Evolutionary conservation across 2,888 invertebrate species (phyloP), one percentile per base, ranked within the genome.

Genomic region (Aspidiotus rigidus): DNA sequence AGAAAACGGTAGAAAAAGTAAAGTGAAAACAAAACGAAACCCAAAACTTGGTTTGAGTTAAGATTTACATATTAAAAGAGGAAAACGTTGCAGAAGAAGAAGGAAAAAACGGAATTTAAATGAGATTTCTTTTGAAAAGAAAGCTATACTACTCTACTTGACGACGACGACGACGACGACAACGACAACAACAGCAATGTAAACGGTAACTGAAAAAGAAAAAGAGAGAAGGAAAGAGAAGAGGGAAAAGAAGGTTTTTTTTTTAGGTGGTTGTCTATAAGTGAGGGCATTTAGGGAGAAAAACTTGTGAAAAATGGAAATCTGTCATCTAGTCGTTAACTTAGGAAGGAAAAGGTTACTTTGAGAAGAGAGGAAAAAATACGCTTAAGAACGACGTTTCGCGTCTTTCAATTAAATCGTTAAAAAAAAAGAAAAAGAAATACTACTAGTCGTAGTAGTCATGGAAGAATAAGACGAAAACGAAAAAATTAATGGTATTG

Each of bases 271-370:
- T 66, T 66, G 66, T 59, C 66, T 66, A 66, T 63, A 66, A 66
- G 66, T 66, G 57, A 66, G 66, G 66, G 66, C 57, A 66, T 66
- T 66, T 66, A 66, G 66, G 66, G 59, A 49, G 57, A 66, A 66
- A 66, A 66, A 66, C 66, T 66, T 57, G 69, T 69, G 69, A 69
- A 69, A 69, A 69, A 69, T 69, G 69, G 69, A 69, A 69, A 69
- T 61, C 69, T 69, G 69, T 69, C 69, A 69, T 69, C 69, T 69
- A 60, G 69, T 69, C 69, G 69, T 69, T 69, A 69, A 69, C 61
- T 62, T 62, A 61, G 69, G 40, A 61, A 62, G 60, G 60, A 62
- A 69, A 69, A 62, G 69, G 62, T 60, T 61, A 69, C 61, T 69
- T 61, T 39, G 53, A 62, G 69, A 53, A 60, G 56, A 61, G n/a